phyloP scores from a whole-genome alignment of 2,888 invertebrate species.

The Catocala sponsa region DNA sequence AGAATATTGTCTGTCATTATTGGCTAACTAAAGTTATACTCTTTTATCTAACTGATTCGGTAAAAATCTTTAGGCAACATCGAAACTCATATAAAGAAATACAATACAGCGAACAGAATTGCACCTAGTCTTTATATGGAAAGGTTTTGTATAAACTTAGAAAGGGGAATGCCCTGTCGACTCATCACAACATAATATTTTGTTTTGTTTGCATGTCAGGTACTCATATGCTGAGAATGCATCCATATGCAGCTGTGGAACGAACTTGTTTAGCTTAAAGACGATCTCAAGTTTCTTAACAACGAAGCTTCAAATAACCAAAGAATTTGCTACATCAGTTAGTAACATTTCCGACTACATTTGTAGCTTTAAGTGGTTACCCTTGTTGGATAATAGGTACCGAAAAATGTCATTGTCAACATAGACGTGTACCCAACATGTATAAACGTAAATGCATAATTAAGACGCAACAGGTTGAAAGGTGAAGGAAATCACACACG shows the following conservation, averaged over 20 bases:
- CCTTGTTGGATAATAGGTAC: conserved; percentile 20
- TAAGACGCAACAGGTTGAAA: conserved; percentile 36
- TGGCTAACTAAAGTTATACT: too few relatives aligned
- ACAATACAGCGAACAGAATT: not conserved
- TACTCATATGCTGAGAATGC: conserved; percentile 52
- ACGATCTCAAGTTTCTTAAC: conserved; percentile 56
- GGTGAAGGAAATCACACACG: conserved; percentile 37
- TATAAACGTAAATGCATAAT: conserved; percentile 38
- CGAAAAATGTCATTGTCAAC: conserved; percentile 44
- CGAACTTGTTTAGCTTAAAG: conserved; percentile 60
- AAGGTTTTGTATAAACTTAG: conserved; percentile 35
- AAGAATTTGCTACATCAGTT: conserved; percentile 41
- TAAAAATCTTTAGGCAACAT: too few relatives aligned
- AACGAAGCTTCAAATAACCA: conserved; percentile 40
- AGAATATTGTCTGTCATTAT: too few relatives aligned
- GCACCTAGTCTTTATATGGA: conserved; percentile 33
- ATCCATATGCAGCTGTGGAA: conserved; percentile 56
- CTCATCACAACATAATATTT: conserved; percentile 60
- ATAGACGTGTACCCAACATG: conserved; percentile 31
- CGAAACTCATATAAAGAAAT: too few relatives aligned
- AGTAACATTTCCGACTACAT: conserved; percentile 17
- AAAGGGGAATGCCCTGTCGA: conserved; percentile 73
- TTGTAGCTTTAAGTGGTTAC: conserved; percentile 24
- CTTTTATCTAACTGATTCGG: too few relatives aligned
- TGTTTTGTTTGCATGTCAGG: conserved; percentile 52